phyloP scores from a whole-genome alignment of 2,797 vertebrate species.

The Smutsia gigantea region DNA sequence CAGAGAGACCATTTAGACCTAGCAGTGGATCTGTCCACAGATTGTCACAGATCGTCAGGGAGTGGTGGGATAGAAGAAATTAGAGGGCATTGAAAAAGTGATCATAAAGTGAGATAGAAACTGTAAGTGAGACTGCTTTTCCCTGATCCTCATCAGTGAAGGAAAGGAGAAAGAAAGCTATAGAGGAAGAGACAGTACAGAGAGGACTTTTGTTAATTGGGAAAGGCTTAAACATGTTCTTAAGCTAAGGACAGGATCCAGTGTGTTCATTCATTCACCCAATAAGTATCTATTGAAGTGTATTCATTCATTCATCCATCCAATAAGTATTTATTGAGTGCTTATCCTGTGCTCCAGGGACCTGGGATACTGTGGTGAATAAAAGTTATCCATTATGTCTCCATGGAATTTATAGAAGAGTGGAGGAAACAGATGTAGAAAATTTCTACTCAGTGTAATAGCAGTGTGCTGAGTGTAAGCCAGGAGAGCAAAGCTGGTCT shows the following conservation, averaged over 20 bases:
- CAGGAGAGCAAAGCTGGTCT: background rate
- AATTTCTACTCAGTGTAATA: background rate
- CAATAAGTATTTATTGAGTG: background rate
- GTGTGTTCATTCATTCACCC: background rate
- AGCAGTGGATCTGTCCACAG: background rate
- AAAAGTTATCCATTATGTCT: background rate
- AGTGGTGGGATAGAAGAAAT: background rate
- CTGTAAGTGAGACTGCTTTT: background rate
- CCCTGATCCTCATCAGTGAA: background rate
- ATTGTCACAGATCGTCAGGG: background rate
- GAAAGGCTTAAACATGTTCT: background rate
- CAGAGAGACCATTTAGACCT: background rate
- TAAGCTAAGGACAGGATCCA: background rate
- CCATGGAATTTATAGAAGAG: background rate
- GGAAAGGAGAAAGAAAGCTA: background rate
- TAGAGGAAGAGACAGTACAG: background rate
- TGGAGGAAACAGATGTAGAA: background rate
- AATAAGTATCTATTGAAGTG: background rate
- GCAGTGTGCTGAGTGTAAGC: background rate
- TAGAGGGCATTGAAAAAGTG: background rate
- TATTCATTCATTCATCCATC: background rate
- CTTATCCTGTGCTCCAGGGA: background rate
- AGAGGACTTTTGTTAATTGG: background rate
- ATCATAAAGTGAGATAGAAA: background rate
- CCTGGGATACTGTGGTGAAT: background rate